A percentile compares a stretch with the other conserved stretches of the same genome.
Conservation (phyloP, 2,113 vertebrate species). For the Eleginops maclovinus region DNA sequence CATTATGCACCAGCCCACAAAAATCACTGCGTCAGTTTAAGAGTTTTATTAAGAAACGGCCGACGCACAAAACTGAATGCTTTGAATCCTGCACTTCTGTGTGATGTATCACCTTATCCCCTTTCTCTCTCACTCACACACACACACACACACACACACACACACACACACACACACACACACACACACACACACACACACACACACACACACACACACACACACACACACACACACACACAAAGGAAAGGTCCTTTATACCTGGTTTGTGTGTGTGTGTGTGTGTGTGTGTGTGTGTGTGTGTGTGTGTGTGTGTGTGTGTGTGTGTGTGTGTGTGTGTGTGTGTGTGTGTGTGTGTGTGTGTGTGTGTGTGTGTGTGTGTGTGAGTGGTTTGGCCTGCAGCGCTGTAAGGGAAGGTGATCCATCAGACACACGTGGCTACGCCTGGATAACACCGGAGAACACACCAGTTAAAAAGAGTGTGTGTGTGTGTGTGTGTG, state of each 20-base stretch:
- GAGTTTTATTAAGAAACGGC: not conserved
- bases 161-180: too few species aligned
- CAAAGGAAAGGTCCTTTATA: too few species aligned
- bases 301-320: not conserved
- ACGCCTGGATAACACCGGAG: conserved; percentile 19
- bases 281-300: too few species aligned
- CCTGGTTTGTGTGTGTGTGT: not conserved
- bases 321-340: not conserved
- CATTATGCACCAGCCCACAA: not conserved
- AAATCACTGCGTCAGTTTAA: not conserved
- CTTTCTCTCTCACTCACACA: not conserved
- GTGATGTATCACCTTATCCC: conserved; percentile 47
- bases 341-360: conserved; percentile 1
- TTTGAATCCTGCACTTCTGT: conserved; percentile 10
- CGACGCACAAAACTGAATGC: conserved; percentile 8
- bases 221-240: too few species aligned
- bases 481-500: not conserved
- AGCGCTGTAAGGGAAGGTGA: conserved; percentile 28
- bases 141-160: too few species aligned
- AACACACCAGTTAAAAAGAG: not conserved
- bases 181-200: too few species aligned
- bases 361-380: conserved; percentile 4
- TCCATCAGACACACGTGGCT: conserved; percentile 47
- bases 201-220: too few species aligned
- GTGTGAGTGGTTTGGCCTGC: conserved; percentile 22